phyloP scores from a whole-genome alignment of 2,888 invertebrate genomes.

The Pogonocherus hispidulus region DNA sequence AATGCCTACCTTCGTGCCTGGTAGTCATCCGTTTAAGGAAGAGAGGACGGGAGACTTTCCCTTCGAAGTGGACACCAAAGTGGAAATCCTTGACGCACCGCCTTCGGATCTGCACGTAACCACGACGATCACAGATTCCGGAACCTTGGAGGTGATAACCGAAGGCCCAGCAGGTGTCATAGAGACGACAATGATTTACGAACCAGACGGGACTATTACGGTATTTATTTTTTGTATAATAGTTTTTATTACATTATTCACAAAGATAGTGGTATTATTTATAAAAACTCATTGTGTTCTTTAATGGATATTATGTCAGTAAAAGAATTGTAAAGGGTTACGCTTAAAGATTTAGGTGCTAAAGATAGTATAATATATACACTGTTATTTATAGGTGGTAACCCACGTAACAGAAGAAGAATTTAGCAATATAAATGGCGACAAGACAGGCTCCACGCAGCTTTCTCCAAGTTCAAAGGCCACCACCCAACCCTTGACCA shows the following conservation, averaged over 20 bases:
- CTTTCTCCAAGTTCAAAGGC: background rate
- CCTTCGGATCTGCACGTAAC: conserved; percentile 60
- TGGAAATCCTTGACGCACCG: conserved; percentile 54
- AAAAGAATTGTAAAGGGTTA: no score
- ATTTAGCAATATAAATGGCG: background rate
- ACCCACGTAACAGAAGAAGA: conserved; percentile 19
- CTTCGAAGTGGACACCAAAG: conserved; percentile 52
- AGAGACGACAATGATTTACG: conserved; percentile 63
- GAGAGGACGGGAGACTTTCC: conserved; percentile 46
- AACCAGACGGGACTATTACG: conserved; percentile 64
- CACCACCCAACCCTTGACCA: background rate
- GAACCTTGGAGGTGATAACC: conserved; percentile 64
- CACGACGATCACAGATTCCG: conserved; percentile 63
- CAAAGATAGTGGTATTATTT: no score
- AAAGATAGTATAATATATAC: no score
- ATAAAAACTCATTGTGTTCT: no score
- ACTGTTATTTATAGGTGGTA: conserved; percentile 7
- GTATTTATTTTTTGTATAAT: conserved; percentile 44
- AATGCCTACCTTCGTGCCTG: no score
- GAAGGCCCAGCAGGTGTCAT: conserved; percentile 65
- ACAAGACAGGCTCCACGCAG: background rate
- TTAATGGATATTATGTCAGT: no score
- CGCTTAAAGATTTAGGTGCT: no score
- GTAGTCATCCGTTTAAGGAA: conserved; percentile 37
- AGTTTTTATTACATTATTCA: no score